phyloP scores from a whole-genome alignment of 2,113 vertebrate genomes.

The Scortum barcoo region DNA sequence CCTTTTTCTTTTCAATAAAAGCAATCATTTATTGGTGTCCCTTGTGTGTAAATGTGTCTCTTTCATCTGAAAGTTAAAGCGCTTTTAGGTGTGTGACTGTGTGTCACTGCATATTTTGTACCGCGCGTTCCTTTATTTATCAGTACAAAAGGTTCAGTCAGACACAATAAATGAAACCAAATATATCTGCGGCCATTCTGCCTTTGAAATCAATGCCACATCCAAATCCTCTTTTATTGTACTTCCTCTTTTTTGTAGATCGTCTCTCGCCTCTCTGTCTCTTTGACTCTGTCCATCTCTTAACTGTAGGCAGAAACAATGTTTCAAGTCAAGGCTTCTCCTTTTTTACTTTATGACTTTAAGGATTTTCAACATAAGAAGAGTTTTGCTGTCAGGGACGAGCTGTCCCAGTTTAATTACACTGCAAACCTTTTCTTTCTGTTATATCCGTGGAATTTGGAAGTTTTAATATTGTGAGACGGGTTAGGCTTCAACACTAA shows the following conservation, averaged over 20 bases:
- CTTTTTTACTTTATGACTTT: neutral
- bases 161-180: slow-evolving; percentile 39
- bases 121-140: slow-evolving; percentile 37
- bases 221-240: slow-evolving; percentile 23
- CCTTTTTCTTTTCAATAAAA: slow-evolving; percentile 69
- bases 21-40: slow-evolving; percentile 62
- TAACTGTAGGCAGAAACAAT: slow-evolving; percentile 9
- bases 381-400: neutral
- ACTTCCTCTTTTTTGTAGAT: slow-evolving; percentile 17
- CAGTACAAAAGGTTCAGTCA: slow-evolving; percentile 32
- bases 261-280: neutral
- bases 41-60: slow-evolving; percentile 64
- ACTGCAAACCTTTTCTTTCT: neutral
- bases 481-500: slow-evolving; percentile 1
- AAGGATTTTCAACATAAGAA: slow-evolving; percentile 29
- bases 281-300: slow-evolving; percentile 3
- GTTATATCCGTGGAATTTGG: neutral
- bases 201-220: slow-evolving; percentile 50
- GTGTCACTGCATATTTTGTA: slow-evolving; percentile 27
- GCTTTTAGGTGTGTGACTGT: slow-evolving; percentile 47
- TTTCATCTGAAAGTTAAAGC: slow-evolving; percentile 44
- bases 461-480: slow-evolving; percentile 1
- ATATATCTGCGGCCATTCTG: slow-evolving; percentile 30
- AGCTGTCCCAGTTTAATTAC: neutral
- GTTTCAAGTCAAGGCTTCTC: slow-evolving; percentile 24